These are phyloP conservation scores for Nematostella vectensis DNA, from an alignment of 92 coral and sea anemone species.

Conservation along the genomic window DNA sequence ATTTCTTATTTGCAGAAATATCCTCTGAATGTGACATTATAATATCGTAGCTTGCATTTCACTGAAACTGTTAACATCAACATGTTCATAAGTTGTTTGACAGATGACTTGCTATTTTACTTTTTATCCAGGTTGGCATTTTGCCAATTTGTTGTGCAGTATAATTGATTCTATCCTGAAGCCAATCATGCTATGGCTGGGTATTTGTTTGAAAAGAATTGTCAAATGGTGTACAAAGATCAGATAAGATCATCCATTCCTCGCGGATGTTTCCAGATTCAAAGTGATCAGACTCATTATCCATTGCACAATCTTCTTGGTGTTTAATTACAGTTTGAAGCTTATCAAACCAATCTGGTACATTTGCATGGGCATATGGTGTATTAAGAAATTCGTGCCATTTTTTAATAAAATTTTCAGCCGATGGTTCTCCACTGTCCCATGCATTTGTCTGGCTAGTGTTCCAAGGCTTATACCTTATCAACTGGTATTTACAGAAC, in stretches of 20 bases:
- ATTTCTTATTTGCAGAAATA: slow-evolving; percentile 32
- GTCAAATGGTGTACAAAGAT: slow-evolving; percentile 36
- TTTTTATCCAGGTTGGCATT: slow-evolving; percentile 32
- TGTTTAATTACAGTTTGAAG: slow-evolving; percentile 18
- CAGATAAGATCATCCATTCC: slow-evolving; percentile 44
- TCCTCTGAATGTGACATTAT: slow-evolving; percentile 40
- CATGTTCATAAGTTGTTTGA: slow-evolving; percentile 29
- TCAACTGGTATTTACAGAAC: slow-evolving; percentile 39
- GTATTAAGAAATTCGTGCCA: slow-evolving; percentile 36
- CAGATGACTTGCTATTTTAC: slow-evolving; percentile 5
- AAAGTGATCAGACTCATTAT: neutral
- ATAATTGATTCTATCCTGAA: slow-evolving; percentile 16
- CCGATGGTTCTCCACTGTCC: slow-evolving; percentile 20
- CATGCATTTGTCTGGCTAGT: slow-evolving; percentile 26
- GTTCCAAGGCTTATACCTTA: slow-evolving; percentile 42
- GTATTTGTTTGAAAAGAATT: slow-evolving; percentile 7
- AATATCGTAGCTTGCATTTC: slow-evolving; percentile 62
- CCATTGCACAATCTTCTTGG: slow-evolving; percentile 19
- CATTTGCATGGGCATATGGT: slow-evolving; percentile 27
- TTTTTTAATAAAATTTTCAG: slow-evolving; percentile 11
- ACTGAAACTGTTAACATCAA: slow-evolving; percentile 48
- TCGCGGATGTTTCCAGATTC: neutral
- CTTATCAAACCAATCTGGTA: slow-evolving; percentile 38
- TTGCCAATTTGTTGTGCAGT: slow-evolving; percentile 33
- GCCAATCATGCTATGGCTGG: slow-evolving; percentile 23